These are phyloP conservation scores for Globodera rostochiensis DNA, from an alignment of 1,140 invertebrate genomes.

Conservation along the genomic window DNA sequence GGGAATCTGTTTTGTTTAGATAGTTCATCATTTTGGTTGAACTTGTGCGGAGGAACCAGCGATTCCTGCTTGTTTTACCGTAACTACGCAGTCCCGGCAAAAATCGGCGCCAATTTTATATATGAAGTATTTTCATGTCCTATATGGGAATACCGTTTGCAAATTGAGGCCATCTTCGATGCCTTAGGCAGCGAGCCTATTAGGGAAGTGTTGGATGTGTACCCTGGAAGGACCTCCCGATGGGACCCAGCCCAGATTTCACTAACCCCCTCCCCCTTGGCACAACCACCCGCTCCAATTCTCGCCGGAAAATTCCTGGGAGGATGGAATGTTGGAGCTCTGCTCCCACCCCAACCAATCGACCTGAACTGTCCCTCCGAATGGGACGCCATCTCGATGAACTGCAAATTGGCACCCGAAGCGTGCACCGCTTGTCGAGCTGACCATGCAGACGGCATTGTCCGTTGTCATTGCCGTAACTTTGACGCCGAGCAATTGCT, in stretches of 20 bases:
- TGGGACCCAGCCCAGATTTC: background rate
- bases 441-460: background rate
- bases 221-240: background rate
- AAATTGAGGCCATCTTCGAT: background rate
- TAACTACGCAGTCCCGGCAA: background rate
- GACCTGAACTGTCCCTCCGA: background rate
- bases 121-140: background rate
- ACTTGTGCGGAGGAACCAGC: background rate
- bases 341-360: background rate
- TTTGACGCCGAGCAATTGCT: background rate
- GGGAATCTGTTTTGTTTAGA: conserved; percentile 14
- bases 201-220: background rate
- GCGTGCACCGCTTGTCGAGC: background rate
- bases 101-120: background rate
- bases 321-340: background rate
- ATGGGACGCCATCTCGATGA: background rate
- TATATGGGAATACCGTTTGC: background rate
- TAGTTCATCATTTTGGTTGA: background rate
- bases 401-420: background rate
- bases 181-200: background rate
- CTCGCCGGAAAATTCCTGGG: background rate
- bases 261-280: background rate
- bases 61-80: background rate
- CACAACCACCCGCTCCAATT: background rate
- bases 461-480: background rate